Base-by-base conservation (phyloP, 2,888 invertebrate genomes). In the Hoplodrina blanda region DNA sequence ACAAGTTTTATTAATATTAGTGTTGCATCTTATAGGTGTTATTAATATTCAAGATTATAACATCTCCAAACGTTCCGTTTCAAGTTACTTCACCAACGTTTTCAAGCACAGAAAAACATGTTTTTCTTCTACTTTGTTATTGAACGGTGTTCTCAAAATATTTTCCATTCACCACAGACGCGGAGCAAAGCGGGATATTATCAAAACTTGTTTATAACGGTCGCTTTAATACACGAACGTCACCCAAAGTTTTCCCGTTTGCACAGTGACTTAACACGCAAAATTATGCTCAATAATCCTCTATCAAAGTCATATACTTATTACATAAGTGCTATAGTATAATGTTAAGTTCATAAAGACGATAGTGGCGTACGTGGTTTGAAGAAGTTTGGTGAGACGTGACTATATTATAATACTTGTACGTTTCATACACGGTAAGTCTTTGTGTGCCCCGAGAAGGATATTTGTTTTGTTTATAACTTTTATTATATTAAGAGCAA, bases 231-330 rank as follows among this genome's bases (percentile, higher is more conserved):
- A 71, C 56, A 72, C 44, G 65, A 78, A 77, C 72, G 68, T 81
- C 72, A 78, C 53, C 49, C 33, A 64, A 84, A 81, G 68, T 84
- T 79, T 57, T 3, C 56, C 73, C 61, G 78, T 82, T 79, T 63
- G 63, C 69, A 78, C 60, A 62, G 57, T 67, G 70, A 75, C 62
- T 74, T 84, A 78, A 68, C 69, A 63, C 68, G 54, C 49, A 56
- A 84, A 76, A 79, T 82, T 67, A 73, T 76, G 82, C 73, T 78
- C 65, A 78, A 84, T 82, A 76, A 82, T 84, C 70, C 69, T 84
- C 79, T 72, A 76, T 84, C 69, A 82, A 78, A 75, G 70, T 75
- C 74, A 68, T 49, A 75, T 78, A 79, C 53, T 68, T 70, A 72
- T 60, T 63, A 65, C 54, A 67, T 68, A 68, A 75, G 69, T 76